Percentiles rank a stretch among this genome's conserved stretches.
These are phyloP conservation scores for Polypterus bichir DNA, from an alignment of 2,113 vertebrate species.

Conservation along the genomic window DNA sequence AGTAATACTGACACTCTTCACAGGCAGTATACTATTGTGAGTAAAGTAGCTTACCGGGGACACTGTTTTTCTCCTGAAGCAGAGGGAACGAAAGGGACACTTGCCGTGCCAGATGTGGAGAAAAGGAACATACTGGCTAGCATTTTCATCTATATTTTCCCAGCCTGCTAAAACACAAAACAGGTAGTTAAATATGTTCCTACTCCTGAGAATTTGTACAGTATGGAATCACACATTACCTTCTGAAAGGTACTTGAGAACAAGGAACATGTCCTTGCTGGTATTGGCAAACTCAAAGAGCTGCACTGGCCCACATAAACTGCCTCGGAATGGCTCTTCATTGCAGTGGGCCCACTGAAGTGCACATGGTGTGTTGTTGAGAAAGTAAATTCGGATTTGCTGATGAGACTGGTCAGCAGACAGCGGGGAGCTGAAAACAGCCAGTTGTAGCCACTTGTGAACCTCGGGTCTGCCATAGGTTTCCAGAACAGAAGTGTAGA, in stretches of 20 bases:
- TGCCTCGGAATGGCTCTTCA: conserved; percentile 22
- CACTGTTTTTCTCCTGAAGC: conserved; percentile 28
- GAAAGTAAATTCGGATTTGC: conserved; percentile 31
- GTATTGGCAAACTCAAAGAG: conserved; percentile 30
- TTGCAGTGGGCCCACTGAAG: conserved; percentile 34
- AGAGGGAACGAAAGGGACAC: conserved; percentile 37
- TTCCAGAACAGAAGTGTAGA: conserved; percentile 34
- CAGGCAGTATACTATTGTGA: too few relatives aligned
- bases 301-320: conserved; percentile 32
- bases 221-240: conserved; percentile 18
- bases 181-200: neutral
- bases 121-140: conserved; percentile 29
- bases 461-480: neutral
- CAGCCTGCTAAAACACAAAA: conserved; percentile 22
- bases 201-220: neutral
- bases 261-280: conserved; percentile 28
- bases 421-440: conserved; percentile 28
- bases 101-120: conserved; percentile 39
- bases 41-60: too few relatives aligned
- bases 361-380: conserved; percentile 36
- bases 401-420: conserved; percentile 25
- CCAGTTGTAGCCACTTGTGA: conserved; percentile 35
- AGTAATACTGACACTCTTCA: too few relatives aligned
- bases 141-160: conserved; percentile 35
- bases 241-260: conserved; percentile 34